Evolutionary conservation across 2,113 vertebrate species (phyloP).

Genomic region (Smithornis capensis): DNA sequence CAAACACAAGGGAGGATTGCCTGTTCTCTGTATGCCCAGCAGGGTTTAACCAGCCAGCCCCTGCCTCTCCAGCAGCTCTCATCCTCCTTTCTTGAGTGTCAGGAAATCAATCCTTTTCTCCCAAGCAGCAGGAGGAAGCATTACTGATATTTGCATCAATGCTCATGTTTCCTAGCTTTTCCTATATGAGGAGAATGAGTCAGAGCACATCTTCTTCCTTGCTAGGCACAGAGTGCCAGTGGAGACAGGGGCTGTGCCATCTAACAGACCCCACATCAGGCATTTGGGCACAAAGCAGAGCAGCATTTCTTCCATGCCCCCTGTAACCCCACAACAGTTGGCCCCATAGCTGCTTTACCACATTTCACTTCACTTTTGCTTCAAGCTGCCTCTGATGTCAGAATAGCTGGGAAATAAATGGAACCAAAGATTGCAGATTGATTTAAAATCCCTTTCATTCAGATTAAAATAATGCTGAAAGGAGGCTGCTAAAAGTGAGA

Average conservation of each 20-base stretch:
- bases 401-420: constrained; percentile 9
- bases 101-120: neutral
- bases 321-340: neutral
- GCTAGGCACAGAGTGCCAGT: neutral
- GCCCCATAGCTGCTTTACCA: neutral
- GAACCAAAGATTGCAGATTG: neutral
- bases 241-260: neutral
- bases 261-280: fast-evolving
- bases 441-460: neutral
- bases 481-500: neutral
- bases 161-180: neutral
- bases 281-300: neutral
- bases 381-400: neutral
- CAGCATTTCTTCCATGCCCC: neutral
- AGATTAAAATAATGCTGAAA: constrained; percentile 22
- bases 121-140: neutral
- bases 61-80: neutral
- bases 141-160: neutral
- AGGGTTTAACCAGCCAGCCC: neutral
- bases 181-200: neutral
- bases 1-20: neutral
- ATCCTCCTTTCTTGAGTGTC: neutral
- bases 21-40: neutral
- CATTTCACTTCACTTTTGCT: neutral
- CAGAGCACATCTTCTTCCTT: neutral